phyloP scores from a whole-genome alignment of 2,113 vertebrate species.

The Todiramphus saurophagus region DNA sequence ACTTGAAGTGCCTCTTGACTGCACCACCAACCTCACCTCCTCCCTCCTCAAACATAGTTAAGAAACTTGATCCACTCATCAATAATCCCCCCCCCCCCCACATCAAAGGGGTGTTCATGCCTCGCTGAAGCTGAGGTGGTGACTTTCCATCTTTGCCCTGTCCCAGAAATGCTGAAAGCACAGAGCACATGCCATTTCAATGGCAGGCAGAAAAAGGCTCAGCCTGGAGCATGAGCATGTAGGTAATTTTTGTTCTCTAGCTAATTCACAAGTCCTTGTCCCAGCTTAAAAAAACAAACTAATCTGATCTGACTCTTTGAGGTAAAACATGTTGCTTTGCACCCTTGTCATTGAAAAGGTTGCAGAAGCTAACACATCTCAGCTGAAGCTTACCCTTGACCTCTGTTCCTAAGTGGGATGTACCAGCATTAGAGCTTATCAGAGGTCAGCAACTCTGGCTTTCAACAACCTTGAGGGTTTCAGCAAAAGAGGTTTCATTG shows the following conservation, averaged over 20 bases:
- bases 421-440: background rate
- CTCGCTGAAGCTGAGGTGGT: background rate
- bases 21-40: background rate
- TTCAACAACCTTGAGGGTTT: background rate
- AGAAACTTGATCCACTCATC: background rate
- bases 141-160: background rate
- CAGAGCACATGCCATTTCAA: background rate
- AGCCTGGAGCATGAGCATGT: fast-evolving
- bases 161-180: background rate
- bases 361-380: background rate
- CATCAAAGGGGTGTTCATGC: background rate
- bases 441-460: background rate
- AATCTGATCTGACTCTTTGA: background rate
- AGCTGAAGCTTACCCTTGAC: background rate
- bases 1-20: background rate
- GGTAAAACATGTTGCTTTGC: background rate
- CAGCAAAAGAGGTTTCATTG: background rate
- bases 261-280: background rate
- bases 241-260: background rate
- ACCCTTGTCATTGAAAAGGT: background rate
- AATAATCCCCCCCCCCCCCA: background rate
- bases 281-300: background rate
- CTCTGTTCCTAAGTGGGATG: background rate
- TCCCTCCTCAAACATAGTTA: background rate
- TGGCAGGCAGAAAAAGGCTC: background rate